These are phyloP conservation scores for Sebastes taczanowskii DNA, from an alignment of 2,797 vertebrate species.

Conservation along the genomic window DNA sequence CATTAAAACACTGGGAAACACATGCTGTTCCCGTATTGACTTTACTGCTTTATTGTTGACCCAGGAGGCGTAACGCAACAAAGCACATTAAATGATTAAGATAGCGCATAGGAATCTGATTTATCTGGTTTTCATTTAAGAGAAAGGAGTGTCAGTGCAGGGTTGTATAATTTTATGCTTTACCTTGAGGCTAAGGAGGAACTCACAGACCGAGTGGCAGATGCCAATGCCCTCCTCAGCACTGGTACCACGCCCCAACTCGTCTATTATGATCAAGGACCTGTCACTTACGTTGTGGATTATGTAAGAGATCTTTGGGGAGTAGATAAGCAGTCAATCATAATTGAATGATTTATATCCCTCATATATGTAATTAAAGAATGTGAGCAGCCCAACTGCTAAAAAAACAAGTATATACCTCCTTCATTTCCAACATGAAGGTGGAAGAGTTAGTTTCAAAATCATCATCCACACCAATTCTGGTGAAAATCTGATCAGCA, in stretches of 20 bases:
- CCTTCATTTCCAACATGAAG: constrained; percentile 99
- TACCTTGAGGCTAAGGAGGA: constrained; percentile 94
- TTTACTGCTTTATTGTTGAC: constrained; percentile 23
- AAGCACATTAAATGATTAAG: not conserved
- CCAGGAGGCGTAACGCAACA: not conserved
- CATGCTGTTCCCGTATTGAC: not conserved
- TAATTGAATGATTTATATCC: not conserved
- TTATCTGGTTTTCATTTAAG: constrained; percentile 22
- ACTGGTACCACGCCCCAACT: constrained; percentile 96
- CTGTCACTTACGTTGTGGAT: constrained; percentile 92
- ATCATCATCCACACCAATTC: constrained; percentile 97
- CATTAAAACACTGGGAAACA: not conserved
- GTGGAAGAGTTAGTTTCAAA: constrained; percentile 98
- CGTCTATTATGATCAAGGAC: constrained; percentile 96
- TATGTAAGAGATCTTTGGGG: constrained; percentile 92
- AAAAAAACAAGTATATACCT: constrained; percentile 78
- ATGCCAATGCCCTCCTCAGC: constrained; percentile 97
- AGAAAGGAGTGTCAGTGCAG: constrained; percentile 15
- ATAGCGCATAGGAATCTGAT: constrained; percentile 3
- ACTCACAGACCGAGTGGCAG: constrained; percentile 94
- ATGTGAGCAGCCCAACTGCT: not conserved
- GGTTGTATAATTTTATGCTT: not conserved
- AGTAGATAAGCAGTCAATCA: constrained; percentile 26
- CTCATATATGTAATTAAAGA: not conserved
- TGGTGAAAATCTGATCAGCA: constrained; percentile 95